Base-by-base conservation (phyloP, 2,113 vertebrate species). In the Halichoeres trimaculatus region DNA sequence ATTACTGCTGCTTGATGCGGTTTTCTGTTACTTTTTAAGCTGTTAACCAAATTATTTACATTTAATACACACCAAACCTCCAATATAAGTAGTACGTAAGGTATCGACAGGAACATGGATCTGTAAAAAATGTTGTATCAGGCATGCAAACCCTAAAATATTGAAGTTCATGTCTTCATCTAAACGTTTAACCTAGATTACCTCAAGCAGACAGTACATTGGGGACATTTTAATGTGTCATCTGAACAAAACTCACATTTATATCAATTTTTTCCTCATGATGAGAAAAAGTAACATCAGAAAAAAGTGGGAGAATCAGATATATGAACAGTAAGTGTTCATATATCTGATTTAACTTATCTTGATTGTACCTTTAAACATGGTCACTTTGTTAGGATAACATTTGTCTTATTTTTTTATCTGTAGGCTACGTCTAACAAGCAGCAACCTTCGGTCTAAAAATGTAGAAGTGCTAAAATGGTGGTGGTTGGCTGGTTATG, bases 151-250 rank as follows among this genome's bases (percentile, higher is more conserved):
- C 22, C 66, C 80, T 73, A 23, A 24, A 3, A 30, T 2, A 40
- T 48, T 4, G 34, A 22, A 48, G 22, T 50, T 38, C 9, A 48
- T 77, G 69, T 63, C 57, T 69, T 53, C 17, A 30, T 52, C 70
- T 55, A 14, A 67, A 74, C 26, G 24, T 52, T 45, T 69, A 51
- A 75, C 59, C 61, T 43, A 75, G 65, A 74, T 83, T 50, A 54
- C 67, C 7, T 30, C 6, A 70, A 45, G 58, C 57, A 35, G 53
- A 63, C 52, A 26, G 53, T 30, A 3, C 26, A 19, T 2, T 23
- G 55, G 60, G 34, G 54, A 41, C 30, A 1, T 56, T 16, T 48
- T 11, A 66, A 55, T 45, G 16, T 45, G 43, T 17, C 43, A 45
- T 2, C 14, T 45, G 14, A 45, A 19, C 17, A 19, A 43, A 3